Conservation (phyloP, 2,888 invertebrate genomes). For the Osmoderma eremita region DNA sequence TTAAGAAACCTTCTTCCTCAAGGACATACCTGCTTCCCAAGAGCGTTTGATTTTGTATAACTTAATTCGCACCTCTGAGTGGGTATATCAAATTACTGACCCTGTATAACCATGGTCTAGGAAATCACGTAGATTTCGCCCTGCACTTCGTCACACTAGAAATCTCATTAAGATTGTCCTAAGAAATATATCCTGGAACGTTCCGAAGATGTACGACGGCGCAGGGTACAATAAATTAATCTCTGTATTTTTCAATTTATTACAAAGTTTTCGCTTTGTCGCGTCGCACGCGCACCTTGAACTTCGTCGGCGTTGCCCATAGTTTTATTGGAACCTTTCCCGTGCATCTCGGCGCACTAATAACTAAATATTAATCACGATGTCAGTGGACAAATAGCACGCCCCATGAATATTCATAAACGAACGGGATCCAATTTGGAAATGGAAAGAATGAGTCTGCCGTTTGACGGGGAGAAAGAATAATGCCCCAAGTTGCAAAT, state of each 20-base stretch:
- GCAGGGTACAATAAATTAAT: slow-evolving; percentile 31
- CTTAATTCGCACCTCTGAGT: no score
- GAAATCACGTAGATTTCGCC: background rate
- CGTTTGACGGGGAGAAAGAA: background rate
- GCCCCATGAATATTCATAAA: slow-evolving; percentile 32
- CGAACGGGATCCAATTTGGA: slow-evolving; percentile 20
- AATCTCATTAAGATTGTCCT: slow-evolving; percentile 32
- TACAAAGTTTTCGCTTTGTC: slow-evolving; percentile 33
- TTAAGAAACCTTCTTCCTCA: no score
- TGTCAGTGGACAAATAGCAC: slow-evolving; percentile 22
- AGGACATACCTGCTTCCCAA: no score
- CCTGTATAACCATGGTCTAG: no score
- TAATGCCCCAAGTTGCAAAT: slow-evolving; percentile 2
- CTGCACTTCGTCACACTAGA: slow-evolving; percentile 23
- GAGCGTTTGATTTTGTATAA: no score
- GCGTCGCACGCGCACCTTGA: slow-evolving; percentile 8
- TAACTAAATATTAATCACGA: slow-evolving; percentile 34
- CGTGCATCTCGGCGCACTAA: slow-evolving; percentile 11
- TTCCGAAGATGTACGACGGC: slow-evolving; percentile 2
- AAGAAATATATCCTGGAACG: slow-evolving; percentile 1
- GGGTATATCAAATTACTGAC: no score
- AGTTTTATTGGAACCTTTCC: slow-evolving; percentile 32
- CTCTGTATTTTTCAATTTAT: slow-evolving; percentile 35
- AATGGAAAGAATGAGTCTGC: slow-evolving; percentile 7
- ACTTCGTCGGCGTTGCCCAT: slow-evolving; percentile 9